phyloP scores from a whole-genome alignment of 2,888 invertebrate species.

The Philhelius pedissequus region DNA sequence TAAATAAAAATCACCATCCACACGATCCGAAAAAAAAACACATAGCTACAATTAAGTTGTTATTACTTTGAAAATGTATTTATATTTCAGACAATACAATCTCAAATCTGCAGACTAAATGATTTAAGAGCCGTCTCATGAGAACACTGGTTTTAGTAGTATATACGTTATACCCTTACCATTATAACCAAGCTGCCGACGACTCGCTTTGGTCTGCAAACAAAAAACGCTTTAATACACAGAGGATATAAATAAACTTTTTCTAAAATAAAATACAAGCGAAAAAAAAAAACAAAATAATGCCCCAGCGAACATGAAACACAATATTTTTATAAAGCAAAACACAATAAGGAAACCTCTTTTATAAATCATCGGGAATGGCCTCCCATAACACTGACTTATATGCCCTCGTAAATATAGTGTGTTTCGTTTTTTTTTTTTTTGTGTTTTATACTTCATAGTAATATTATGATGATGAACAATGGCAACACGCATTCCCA shows the following conservation, averaged over 20 bases:
- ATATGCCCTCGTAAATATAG: conserved; percentile 20
- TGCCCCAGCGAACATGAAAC: background rate
- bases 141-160: background rate
- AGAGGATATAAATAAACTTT: conserved; percentile 28
- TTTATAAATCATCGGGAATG: conserved; percentile 28
- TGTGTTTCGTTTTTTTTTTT: background rate
- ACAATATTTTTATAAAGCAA: background rate
- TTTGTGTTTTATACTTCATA: background rate
- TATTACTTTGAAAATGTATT: conserved; percentile 5
- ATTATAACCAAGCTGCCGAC: background rate
- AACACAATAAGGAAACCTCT: conserved; percentile 17
- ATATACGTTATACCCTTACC: background rate
- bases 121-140: background rate
- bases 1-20: too few relatives aligned
- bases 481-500: background rate
- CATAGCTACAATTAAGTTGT: conserved; percentile 16
- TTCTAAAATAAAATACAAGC: conserved; percentile 6
- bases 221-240: background rate
- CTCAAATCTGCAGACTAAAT: conserved; percentile 1
- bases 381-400: conserved; percentile 24
- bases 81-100: conserved; percentile 13
- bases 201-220: background rate
- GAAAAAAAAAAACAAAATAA: background rate
- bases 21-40: background rate
- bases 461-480: background rate